Conservation (phyloP, 2,888 invertebrate species). For the Tipula helvola region DNA sequence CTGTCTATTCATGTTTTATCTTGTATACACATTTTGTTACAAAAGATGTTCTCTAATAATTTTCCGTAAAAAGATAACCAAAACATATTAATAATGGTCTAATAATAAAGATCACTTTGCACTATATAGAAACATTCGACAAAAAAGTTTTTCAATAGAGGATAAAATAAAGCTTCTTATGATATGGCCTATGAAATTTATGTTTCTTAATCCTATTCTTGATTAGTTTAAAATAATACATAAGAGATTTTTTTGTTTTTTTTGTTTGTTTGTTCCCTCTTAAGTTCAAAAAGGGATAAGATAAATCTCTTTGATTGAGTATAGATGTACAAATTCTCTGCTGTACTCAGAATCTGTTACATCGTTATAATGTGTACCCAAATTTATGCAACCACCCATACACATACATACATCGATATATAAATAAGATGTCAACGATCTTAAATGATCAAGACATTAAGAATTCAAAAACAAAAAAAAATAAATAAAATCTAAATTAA, state of each 20-base stretch:
- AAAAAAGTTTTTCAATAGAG: neutral
- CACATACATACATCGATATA: neutral
- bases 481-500: neutral
- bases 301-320: neutral
- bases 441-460: neutral
- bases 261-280: neutral
- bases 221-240: neutral
- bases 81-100: neutral
- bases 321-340: neutral
- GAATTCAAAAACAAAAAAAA: neutral
- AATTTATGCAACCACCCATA: neutral
- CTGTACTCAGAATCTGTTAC: neutral
- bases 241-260: neutral
- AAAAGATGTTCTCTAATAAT: neutral
- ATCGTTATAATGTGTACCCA: neutral
- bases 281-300: neutral
- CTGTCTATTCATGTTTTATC: neutral
- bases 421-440: neutral
- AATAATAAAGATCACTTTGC: neutral
- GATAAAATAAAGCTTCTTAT: neutral
- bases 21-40: neutral
- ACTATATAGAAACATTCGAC: neutral
- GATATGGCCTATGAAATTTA: neutral
- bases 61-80: neutral
- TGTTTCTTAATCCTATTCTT: neutral